Percentiles rank a stretch among this genome's conserved stretches.
Conservation (phyloP, 2,888 invertebrate species). For the Chrysolina haemoptera region DNA sequence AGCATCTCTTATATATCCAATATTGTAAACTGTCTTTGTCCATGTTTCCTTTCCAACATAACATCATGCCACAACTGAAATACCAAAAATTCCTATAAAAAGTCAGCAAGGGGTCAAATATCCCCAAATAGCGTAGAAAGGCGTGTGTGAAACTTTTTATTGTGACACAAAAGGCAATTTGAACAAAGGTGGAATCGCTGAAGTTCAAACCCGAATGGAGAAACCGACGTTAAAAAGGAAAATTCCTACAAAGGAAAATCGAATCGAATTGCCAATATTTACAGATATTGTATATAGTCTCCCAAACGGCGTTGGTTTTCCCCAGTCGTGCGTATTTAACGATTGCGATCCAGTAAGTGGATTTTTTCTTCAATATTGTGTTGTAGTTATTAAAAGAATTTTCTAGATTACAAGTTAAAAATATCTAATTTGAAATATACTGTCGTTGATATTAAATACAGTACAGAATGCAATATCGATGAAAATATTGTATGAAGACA, state of each 20-base stretch:
- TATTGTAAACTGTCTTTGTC: background rate
- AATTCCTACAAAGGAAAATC: background rate
- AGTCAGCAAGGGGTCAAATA: background rate
- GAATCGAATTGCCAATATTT: background rate
- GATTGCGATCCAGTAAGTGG: no score
- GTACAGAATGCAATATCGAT: no score
- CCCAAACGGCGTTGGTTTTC: no score
- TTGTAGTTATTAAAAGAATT: no score
- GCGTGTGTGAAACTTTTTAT: constrained; percentile 1
- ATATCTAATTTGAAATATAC: no score
- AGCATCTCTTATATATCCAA: background rate
- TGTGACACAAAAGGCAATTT: background rate
- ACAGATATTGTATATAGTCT: background rate
- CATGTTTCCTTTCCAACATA: background rate
- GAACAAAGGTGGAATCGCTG: background rate
- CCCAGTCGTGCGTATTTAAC: no score
- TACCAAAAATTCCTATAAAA: background rate
- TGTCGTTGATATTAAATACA: no score
- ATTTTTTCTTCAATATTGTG: no score
- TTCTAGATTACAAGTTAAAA: no score
- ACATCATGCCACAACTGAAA: background rate
- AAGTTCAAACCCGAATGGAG: background rate
- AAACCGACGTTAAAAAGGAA: background rate
- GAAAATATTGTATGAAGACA: no score
- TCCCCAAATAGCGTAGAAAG: background rate